phyloP scores from a whole-genome alignment of 2,888 invertebrate genomes.

The Tryphoninae sp. region DNA sequence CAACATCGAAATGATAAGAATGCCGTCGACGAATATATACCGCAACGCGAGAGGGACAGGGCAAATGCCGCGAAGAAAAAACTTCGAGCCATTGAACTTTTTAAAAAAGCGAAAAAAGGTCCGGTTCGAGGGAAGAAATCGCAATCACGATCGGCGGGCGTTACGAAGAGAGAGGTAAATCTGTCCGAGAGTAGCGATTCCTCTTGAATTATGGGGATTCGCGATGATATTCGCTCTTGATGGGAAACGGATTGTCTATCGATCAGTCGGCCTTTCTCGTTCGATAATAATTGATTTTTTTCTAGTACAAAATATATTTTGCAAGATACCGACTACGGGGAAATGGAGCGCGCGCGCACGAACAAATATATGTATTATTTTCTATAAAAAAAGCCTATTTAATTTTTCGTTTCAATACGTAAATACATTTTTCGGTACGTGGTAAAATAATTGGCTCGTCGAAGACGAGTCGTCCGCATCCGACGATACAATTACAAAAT shows the following conservation, averaged over 20 bases:
- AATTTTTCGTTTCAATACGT: not conserved
- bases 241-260: too few relatives aligned
- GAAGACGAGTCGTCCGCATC: too few relatives aligned
- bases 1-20: slow-evolving; percentile 44
- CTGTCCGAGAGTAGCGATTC: slow-evolving; percentile 86
- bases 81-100: slow-evolving; percentile 88
- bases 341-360: not conserved
- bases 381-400: not conserved
- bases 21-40: slow-evolving; percentile 82
- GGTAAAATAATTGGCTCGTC: too few relatives aligned
- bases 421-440: too few relatives aligned
- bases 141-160: slow-evolving; percentile 77
- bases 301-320: not conserved
- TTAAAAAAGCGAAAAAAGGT: slow-evolving; percentile 86
- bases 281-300: not conserved
- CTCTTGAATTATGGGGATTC: slow-evolving; percentile 77
- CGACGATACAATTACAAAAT: not conserved
- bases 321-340: not conserved
- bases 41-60: slow-evolving; percentile 88
- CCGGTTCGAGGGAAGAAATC: slow-evolving; percentile 83
- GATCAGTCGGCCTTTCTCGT: too few relatives aligned
- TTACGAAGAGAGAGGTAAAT: slow-evolving; percentile 85
- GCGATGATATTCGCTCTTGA: too few relatives aligned
- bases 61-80: slow-evolving; percentile 86
- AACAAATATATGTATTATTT: not conserved